Conservation (phyloP, 2,888 invertebrate genomes). For the Drosophila lacicola region DNA sequence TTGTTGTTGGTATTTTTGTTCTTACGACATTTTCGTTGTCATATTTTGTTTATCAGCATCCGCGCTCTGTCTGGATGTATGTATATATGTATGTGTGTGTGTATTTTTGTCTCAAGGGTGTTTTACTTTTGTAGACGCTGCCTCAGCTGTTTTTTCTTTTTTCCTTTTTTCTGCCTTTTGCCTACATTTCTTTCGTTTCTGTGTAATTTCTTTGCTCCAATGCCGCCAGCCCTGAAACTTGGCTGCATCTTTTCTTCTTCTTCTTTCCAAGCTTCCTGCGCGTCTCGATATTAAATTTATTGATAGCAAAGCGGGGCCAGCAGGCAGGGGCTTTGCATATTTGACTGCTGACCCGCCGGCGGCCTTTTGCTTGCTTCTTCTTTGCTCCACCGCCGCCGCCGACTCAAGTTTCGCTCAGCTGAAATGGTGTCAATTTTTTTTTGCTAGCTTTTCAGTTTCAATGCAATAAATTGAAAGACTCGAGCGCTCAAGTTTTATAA, state of each 20-base stretch:
- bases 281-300: slow-evolving; percentile 53
- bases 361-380: slow-evolving; percentile 8
- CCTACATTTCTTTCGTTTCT: not conserved
- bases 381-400: slow-evolving; percentile 5
- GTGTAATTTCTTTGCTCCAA: slow-evolving; percentile 35
- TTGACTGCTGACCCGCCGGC: slow-evolving; percentile 35
- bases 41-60: slow-evolving; percentile 45
- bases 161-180: not conserved
- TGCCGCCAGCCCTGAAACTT: slow-evolving; percentile 38
- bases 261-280: slow-evolving; percentile 13
- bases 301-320: not conserved
- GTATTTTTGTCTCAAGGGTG: slow-evolving; percentile 75
- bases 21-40: slow-evolving; percentile 37
- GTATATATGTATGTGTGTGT: slow-evolving; percentile 2
- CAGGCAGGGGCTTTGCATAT: slow-evolving; percentile 1
- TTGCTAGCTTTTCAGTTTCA: slow-evolving; percentile 44
- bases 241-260: slow-evolving; percentile 28
- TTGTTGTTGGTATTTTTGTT: slow-evolving; percentile 29
- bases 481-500: slow-evolving; percentile 22
- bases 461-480: slow-evolving; percentile 41
- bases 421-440: slow-evolving; percentile 48
- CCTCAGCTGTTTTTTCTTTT: slow-evolving; percentile 4
- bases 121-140: slow-evolving; percentile 33
- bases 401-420: slow-evolving; percentile 38
- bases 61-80: slow-evolving; percentile 6